Evolutionary conservation across 2,113 vertebrate genomes (phyloP).

Genomic region (Chloropsis cyanopogon): DNA sequence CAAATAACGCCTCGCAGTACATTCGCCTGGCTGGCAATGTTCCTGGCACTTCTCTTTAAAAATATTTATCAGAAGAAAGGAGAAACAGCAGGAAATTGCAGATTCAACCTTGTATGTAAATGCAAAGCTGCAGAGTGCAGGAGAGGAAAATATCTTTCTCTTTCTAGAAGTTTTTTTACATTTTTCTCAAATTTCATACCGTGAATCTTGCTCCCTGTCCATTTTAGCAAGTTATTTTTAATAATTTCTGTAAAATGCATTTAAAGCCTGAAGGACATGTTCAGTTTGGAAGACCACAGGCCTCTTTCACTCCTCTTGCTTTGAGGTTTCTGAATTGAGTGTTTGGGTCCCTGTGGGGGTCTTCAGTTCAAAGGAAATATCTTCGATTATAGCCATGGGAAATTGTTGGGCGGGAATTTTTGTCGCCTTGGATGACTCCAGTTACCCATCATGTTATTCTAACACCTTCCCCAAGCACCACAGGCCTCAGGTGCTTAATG

Average conservation of each 20-base stretch:
- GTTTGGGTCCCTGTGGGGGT: background rate
- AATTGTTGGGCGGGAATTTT: background rate
- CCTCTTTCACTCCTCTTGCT: background rate
- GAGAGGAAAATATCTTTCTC: background rate
- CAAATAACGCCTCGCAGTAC: background rate
- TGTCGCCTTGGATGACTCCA: background rate
- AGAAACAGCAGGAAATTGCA: constrained; percentile 14
- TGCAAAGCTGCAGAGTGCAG: background rate
- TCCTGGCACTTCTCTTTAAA: constrained; percentile 1
- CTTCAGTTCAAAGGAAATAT: background rate
- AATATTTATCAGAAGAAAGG: constrained; percentile 4
- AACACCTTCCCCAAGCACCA: background rate
- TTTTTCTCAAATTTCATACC: background rate
- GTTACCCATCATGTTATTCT: background rate
- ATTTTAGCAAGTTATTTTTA: background rate
- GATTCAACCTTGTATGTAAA: background rate
- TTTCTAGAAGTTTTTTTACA: background rate
- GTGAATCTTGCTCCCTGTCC: background rate
- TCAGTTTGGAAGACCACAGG: background rate
- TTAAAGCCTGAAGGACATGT: background rate
- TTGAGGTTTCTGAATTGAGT: background rate
- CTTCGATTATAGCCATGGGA: background rate
- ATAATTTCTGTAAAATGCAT: background rate
- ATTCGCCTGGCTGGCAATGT: background rate
- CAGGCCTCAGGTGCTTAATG: background rate